Base-by-base conservation (phyloP, 2,888 invertebrate species). In the Leptinotarsa peninsularis region DNA sequence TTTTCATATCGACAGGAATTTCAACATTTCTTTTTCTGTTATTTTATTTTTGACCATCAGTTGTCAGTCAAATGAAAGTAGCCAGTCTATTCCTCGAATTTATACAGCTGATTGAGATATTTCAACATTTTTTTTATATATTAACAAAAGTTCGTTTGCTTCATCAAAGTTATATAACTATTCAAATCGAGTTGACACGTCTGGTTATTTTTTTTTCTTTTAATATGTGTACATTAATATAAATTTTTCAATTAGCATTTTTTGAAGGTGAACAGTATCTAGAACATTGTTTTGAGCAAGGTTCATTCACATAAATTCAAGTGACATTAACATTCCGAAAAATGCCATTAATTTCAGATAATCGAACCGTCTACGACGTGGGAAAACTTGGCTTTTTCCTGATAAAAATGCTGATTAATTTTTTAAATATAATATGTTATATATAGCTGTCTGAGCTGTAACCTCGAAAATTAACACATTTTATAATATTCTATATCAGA, bases 231-330 rank as follows among this genome's bases (percentile, higher is more conserved):
- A 67, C 52, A 52, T 67, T n/a, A 71, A 54, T 75, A 79, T 77
- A 76, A 66, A 72, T 43, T 43, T 43, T 63, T 52, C 27, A 74
- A 80, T 80, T 80, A 73, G 72, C 80, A 80, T 80, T 76, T 73
- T 77, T 56, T 54, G 79, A 80, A 80, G 80, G 80, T 79, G 76
- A 80, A 78, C 76, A 78, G 56, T 77, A 75, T 79, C 75, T 72
- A 67, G 71, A 76, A 75, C 73, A 74, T 56, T 58, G 72, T 72
- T 78, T 21, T 58, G 58, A 21, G 71, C 66, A 68, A 66, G 76
- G 79, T 78, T 79, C 79, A 76, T 75, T 79, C 78, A 75, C 79
- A 79, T 78, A 78, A 76, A 78, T 75, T 71, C 72, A 43, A 1
- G 21, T 76, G 73, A 67, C 79, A 79, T 79, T 79, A 75, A 79